Conservation (phyloP, 2,113 vertebrate genomes). For the Pelmatolapia mariae region DNA sequence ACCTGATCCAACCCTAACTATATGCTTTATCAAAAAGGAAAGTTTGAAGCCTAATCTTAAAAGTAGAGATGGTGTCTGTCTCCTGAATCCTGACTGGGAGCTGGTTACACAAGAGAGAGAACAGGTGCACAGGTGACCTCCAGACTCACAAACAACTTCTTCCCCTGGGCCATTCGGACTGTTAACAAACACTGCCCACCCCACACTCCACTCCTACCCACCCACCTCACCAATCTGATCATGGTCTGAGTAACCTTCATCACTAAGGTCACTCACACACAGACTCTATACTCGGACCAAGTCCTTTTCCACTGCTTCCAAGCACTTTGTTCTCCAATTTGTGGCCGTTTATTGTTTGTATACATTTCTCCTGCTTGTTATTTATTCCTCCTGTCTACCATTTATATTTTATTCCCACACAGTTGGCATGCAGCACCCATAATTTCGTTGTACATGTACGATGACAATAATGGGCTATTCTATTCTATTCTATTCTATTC, state of each 20-base stretch:
- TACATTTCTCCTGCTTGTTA: background rate
- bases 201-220: background rate
- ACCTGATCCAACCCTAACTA: background rate
- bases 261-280: background rate
- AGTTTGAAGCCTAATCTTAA: background rate
- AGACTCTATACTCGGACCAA: background rate
- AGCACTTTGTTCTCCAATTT: background rate
- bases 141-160: background rate
- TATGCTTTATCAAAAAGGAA: background rate
- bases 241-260: background rate
- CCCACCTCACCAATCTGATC: background rate
- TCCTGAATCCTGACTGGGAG: background rate
- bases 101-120: background rate
- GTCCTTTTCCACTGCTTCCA: background rate
- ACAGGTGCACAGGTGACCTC: background rate
- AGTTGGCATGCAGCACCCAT: background rate
- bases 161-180: background rate
- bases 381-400: background rate
- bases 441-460: background rate
- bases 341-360: accelerated
- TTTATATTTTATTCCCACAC: background rate
- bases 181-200: background rate
- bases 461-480: background rate
- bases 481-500: background rate
- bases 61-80: background rate